phyloP scores from a whole-genome alignment of 2,888 invertebrate genomes.

The Drosophila formosana region DNA sequence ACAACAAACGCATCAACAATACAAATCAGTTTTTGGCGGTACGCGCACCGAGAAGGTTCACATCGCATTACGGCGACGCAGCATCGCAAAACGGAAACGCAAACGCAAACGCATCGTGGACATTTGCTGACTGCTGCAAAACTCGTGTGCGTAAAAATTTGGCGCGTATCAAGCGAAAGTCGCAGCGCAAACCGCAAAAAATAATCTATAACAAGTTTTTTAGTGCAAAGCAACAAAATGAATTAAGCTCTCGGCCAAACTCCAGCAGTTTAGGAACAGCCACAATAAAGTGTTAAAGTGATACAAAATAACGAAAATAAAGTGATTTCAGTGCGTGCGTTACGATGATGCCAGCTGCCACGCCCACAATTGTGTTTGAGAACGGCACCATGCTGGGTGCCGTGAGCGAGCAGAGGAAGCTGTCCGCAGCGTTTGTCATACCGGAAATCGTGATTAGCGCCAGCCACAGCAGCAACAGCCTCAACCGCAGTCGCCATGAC shows the following conservation, averaged over 20 bases:
- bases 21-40: constrained; percentile 85
- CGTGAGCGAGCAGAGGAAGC: constrained; percentile 41
- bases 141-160: constrained; percentile 53
- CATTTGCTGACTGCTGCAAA: constrained; percentile 37
- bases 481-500: constrained; percentile 66
- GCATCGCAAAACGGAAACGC: constrained; percentile 1
- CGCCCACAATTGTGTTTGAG: constrained; percentile 75
- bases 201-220: constrained; percentile 36
- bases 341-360: constrained; percentile 42
- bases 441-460: constrained; percentile 81
- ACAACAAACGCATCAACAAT: constrained; percentile 73
- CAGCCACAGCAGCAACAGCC: constrained; percentile 70
- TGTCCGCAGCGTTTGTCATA: constrained; percentile 54
- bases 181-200: constrained; percentile 10
- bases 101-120: not conserved
- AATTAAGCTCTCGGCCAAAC: constrained; percentile 29
- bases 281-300: constrained; percentile 6
- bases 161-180: constrained; percentile 57
- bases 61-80: constrained; percentile 20
- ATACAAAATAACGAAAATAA: not conserved
- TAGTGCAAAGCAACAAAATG: constrained; percentile 25
- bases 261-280: constrained; percentile 23
- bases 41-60: constrained; percentile 71
- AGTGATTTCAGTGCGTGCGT: constrained; percentile 20
- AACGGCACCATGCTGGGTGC: constrained; percentile 84